These are phyloP conservation scores for Parambassis ranga DNA, from an alignment of 2,797 vertebrate genomes.

Conservation along the genomic window DNA sequence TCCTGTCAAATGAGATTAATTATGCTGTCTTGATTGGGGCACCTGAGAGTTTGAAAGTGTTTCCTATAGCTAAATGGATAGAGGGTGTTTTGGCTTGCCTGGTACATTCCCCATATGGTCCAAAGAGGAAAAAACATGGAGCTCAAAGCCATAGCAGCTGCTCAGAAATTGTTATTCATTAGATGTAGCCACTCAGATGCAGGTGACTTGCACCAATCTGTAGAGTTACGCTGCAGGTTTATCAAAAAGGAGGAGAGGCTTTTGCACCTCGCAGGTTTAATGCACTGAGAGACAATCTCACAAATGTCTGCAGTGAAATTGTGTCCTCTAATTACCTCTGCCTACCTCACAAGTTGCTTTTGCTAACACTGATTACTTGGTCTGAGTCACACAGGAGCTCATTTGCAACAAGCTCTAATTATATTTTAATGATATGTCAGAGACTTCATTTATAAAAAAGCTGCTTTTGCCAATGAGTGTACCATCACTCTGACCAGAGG, in stretches of 20 bases:
- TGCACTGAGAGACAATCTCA: slow-evolving; percentile 15
- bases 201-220: slow-evolving; percentile 48
- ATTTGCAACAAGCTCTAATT: slow-evolving; percentile 32
- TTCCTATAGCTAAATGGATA: slow-evolving; percentile 41
- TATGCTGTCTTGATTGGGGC: slow-evolving; percentile 39
- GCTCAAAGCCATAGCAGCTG: slow-evolving; percentile 62
- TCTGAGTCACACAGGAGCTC: slow-evolving; percentile 20
- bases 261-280: slow-evolving; percentile 21
- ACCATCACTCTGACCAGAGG: slow-evolving; percentile 21
- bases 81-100: slow-evolving; percentile 38
- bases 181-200: slow-evolving; percentile 35
- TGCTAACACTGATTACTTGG: slow-evolving; percentile 34
- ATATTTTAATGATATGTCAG: slow-evolving; percentile 42
- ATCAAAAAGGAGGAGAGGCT: slow-evolving; percentile 32
- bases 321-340: slow-evolving; percentile 32
- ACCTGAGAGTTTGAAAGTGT: slow-evolving; percentile 48
- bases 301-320: slow-evolving; percentile 15
- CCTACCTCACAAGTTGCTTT: slow-evolving; percentile 33
- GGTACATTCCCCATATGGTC: slow-evolving; percentile 57
- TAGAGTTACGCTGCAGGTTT: slow-evolving; percentile 43
- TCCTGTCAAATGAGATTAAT: slow-evolving; percentile 60
- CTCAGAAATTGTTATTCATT: slow-evolving; percentile 69
- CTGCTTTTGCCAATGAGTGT: slow-evolving; percentile 34
- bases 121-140: slow-evolving; percentile 45
- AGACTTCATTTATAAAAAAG: slow-evolving; percentile 39